These are phyloP conservation scores for Oncorhynchus mykiss DNA, from an alignment of 2,113 vertebrate species.

Conservation along the genomic window DNA sequence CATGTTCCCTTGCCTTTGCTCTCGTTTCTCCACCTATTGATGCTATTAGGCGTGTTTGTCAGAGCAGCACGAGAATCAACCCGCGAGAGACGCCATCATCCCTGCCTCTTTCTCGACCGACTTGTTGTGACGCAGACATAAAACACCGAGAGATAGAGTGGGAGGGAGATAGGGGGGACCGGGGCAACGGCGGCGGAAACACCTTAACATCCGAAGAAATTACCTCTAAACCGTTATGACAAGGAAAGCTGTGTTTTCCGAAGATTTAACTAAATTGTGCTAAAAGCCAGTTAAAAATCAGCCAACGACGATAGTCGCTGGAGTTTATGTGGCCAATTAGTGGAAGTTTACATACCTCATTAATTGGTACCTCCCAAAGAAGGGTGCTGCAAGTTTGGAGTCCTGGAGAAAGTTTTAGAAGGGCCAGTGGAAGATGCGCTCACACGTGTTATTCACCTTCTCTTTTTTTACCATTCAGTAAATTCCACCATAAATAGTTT, in stretches of 20 bases:
- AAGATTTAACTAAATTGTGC: slow-evolving; percentile 5
- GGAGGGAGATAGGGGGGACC: slow-evolving; percentile 44
- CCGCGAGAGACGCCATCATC: slow-evolving; percentile 81
- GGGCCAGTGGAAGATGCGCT: not conserved
- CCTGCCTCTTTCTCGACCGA: slow-evolving; percentile 66
- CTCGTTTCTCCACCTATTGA: slow-evolving; percentile 49
- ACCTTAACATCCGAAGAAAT: slow-evolving; percentile 58
- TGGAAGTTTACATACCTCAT: slow-evolving; percentile 60
- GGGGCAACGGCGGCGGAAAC: slow-evolving; percentile 39
- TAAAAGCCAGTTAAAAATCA: slow-evolving; percentile 23
- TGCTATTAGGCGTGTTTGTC: slow-evolving; percentile 67
- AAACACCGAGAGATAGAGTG: slow-evolving; percentile 73
- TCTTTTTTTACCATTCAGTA: not conserved
- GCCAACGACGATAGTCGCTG: slow-evolving; percentile 17
- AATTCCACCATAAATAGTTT: not conserved
- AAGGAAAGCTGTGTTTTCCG: slow-evolving; percentile 45
- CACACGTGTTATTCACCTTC: not conserved
- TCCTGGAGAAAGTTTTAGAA: slow-evolving; percentile 49
- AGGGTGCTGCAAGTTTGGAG: slow-evolving; percentile 34
- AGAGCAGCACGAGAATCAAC: slow-evolving; percentile 68
- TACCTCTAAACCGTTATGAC: slow-evolving; percentile 62
- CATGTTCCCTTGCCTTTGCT: slow-evolving; percentile 66
- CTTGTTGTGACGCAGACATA: slow-evolving; percentile 86
- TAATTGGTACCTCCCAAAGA: slow-evolving; percentile 50
- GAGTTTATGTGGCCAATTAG: slow-evolving; percentile 68